Evolutionary conservation across 2,797 vertebrate species (phyloP).

Genomic region (Scarus forsteni): DNA sequence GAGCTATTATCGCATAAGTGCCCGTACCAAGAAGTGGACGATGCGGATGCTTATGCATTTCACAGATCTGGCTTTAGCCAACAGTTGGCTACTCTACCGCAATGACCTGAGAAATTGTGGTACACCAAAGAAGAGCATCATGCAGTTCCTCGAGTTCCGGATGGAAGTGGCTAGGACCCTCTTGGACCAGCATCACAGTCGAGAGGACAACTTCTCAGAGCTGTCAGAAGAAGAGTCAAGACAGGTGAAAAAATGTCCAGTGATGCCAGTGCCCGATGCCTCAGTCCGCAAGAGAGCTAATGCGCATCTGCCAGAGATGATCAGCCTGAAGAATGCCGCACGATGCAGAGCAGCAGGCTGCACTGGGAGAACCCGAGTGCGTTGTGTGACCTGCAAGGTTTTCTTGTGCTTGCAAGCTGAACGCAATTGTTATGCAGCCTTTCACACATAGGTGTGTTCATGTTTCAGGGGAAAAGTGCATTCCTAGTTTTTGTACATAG

Average conservation of each 20-base stretch:
- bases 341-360: conserved; percentile 1
- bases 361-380: not conserved
- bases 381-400: not conserved
- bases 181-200: conserved; percentile 6
- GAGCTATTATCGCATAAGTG: conserved; percentile 30
- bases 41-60: conserved; percentile 47
- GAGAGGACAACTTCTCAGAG: not conserved
- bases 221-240: not conserved
- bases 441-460: too few relatives aligned
- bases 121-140: conserved; percentile 2
- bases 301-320: conserved; percentile 37
- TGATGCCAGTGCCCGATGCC: conserved; percentile 11
- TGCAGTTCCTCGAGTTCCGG: conserved; percentile 33
- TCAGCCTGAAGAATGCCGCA: conserved; percentile 1
- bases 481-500: too few relatives aligned
- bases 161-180: conserved; percentile 9
- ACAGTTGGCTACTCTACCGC: conserved; percentile 41
- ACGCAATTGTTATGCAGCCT: not conserved
- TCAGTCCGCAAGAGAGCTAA: not conserved
- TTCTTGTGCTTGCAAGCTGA: not conserved
- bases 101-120: conserved; percentile 3
- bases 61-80: conserved; percentile 41
- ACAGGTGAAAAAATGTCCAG: not conserved
- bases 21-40: conserved; percentile 34
- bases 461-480: too few relatives aligned